Base-by-base conservation (phyloP, 1,140 invertebrate genomes). In the Bombus pyrosoma region DNA sequence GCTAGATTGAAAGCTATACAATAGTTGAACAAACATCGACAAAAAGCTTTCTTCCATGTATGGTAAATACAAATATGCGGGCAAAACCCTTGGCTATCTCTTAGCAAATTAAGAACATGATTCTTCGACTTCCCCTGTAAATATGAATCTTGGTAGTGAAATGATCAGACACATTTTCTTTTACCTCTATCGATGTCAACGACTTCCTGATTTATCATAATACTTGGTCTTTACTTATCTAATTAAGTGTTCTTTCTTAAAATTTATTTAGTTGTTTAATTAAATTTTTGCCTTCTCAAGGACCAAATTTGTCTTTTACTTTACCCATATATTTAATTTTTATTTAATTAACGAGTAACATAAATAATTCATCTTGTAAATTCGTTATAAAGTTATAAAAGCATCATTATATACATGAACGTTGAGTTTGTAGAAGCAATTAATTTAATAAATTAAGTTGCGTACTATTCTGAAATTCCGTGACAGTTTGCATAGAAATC, bases 21-120 rank as follows among this genome's bases (percentile, higher is more conserved):
- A 64, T 34, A 34, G 32, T 9, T 78, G 64, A 57, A 64, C 71
- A 85, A 71, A 87, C 62, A 87, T 25, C 25, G 62, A 76, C 64
- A 28, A 12, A n/a, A 47, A 73, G 13, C 59, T 81, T 18, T 43
- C n/a, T 43, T 8, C 28, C 34, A 43, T 37, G 37, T 59, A 28
- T 18, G 1, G 34, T 6, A 59, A 78, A 64, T 13, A 28, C 10
- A 47, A 47, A 15, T 77, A n/a, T 13, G 34, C 8, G 37, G 10
- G 18, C 10, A 15, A 39, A 22, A 57, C 18, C 25, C 10, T 78
- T 41, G 25, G 25, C 47, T 39, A 28, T 13, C 53, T 32, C 34
- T 57, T 37, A 15, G 13, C 43, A 13, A 13, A 76, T 76, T 76
- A 37, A 32, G 32, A 32, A 28, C 34, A 34, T 76, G 25, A 37